Base-by-base conservation (phyloP, 2,113 vertebrate species). In the Glaucomys volans region DNA sequence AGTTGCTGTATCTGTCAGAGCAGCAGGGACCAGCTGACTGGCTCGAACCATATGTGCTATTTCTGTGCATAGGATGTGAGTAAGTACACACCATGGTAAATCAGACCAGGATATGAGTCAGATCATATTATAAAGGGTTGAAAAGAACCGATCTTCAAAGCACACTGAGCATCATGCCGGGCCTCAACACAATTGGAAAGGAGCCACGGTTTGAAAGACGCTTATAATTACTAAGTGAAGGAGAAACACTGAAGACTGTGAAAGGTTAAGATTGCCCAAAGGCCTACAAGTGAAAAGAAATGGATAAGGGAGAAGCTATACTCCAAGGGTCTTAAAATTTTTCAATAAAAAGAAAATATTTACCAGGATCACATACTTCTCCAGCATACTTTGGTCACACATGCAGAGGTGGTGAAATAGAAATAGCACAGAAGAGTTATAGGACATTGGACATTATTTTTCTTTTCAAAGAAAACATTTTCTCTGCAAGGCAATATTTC, bases 21-120 rank as follows among this genome's bases (percentile, higher is more conserved):
- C 0, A 35, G 69, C 72, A 77, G 85, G 76, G 40, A 50, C 59
- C 8, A n/a, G 62, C 59, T 0, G 16, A 66, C 44, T 5, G 67
- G 47, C 37, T 84, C 32, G 67, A 87, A 50, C 17, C 44, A 0
- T 8, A 35, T 5, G 28, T 71, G 69, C 97, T 97, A 97, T 97
- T 98, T 96, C 96, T 93, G 83, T 75, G 93, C 83, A 94, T 24
- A 47, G 95, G 91, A 94, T 95, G 37, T 96, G 83, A 95, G 87
- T 75, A 64, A 95, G 77, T 37, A 26, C 5, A 40, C 16, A 35
- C 47, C 42, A 35, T 3, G 24, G 42, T 71, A 66, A 89, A 59
- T 62, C 64, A 35, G 85, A 67, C 44, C 81, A 97, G 96, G 96
- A 97, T 93, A 30, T 97, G 97, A 98, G 93, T 97, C 97, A 97